phyloP scores from a whole-genome alignment of 2,888 invertebrate species.

The Dugesia japonica region DNA sequence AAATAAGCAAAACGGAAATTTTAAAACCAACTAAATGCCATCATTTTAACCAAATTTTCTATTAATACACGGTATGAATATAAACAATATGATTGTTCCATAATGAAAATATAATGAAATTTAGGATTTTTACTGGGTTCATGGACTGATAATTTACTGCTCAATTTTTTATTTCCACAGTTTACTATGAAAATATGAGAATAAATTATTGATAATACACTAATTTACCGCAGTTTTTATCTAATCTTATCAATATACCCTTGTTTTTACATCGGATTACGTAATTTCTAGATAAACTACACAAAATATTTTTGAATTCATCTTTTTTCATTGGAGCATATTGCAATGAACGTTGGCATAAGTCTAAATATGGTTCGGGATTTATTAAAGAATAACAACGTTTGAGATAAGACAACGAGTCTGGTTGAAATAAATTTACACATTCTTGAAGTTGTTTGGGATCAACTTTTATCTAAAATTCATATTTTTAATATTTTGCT shows the following conservation, averaged over 20 bases:
- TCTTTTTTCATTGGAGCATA: not conserved
- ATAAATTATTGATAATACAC: not conserved
- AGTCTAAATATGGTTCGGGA: not conserved
- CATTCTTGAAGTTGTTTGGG: not conserved
- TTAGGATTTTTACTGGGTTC: not conserved
- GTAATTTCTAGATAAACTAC: not conserved
- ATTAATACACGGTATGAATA: not conserved
- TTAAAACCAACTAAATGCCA: not conserved
- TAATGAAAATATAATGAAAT: slow-evolving; percentile 6
- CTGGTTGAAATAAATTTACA: not conserved
- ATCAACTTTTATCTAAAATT: not conserved
- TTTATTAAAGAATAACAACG: slow-evolving; percentile 3
- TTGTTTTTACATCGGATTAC: not conserved
- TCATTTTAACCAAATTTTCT: not conserved
- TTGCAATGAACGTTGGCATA: not conserved
- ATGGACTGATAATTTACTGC: not conserved
- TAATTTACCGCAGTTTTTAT: not conserved
- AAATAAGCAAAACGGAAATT: not conserved
- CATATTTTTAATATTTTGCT: not conserved
- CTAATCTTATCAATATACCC: not conserved
- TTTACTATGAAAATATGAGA: not conserved
- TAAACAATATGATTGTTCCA: not conserved
- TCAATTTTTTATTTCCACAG: not conserved
- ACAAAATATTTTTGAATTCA: not conserved
- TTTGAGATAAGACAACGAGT: not conserved